phyloP scores from a whole-genome alignment of 2,888 invertebrate species.

The Trissolcus japonicus region DNA sequence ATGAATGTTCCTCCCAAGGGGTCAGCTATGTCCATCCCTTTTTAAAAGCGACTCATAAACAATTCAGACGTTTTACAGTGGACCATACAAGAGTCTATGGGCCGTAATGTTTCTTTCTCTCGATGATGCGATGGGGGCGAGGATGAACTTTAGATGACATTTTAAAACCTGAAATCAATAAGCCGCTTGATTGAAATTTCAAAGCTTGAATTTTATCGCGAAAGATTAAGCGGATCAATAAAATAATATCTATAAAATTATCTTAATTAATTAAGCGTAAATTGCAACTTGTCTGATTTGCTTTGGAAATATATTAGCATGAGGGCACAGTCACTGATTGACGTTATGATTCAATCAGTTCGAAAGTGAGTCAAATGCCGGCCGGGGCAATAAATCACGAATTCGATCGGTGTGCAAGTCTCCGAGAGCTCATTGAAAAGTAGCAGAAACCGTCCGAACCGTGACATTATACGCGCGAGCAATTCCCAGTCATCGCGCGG shows the following conservation, averaged over 20 bases:
- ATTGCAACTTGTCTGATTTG: not conserved
- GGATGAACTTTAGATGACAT: too few species aligned
- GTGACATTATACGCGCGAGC: constrained; percentile 45
- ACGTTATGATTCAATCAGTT: constrained; percentile 44
- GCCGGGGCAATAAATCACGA: constrained; percentile 46
- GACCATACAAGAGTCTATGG: too few species aligned
- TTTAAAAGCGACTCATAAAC: not conserved
- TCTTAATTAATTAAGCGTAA: constrained; percentile 2
- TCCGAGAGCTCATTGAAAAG: constrained; percentile 69
- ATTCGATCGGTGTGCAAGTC: constrained; percentile 60
- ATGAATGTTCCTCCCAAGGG: not conserved
- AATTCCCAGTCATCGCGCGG: constrained; percentile 50
- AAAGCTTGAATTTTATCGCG: too few species aligned
- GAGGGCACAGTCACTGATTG: constrained; percentile 10
- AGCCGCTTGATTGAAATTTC: too few species aligned
- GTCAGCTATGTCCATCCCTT: not conserved
- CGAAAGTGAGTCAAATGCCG: constrained; percentile 30
- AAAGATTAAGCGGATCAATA: too few species aligned
- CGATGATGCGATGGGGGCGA: too few species aligned
- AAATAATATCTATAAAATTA: constrained; percentile 2
- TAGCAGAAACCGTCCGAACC: constrained; percentile 25
- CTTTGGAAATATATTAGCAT: too few species aligned
- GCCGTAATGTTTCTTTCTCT: too few species aligned
- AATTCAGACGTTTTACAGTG: not conserved
- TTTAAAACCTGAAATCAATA: too few species aligned